Evolutionary conservation across 2,888 invertebrate species (phyloP), one percentile per base, ranked within the genome.

Genomic region (Eumerus sabulonum): DNA sequence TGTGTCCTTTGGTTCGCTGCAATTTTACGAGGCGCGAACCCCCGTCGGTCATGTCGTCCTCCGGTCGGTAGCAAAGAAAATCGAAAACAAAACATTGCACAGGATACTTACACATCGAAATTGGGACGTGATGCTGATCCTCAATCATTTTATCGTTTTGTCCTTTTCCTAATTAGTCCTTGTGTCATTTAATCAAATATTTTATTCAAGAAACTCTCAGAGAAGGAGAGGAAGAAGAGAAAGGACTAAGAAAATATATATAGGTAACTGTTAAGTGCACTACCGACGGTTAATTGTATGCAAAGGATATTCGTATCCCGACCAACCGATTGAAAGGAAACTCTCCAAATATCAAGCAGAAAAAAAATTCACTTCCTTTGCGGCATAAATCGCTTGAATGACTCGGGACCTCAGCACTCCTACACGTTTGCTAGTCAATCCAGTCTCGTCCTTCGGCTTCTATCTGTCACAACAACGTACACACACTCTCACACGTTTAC

Each of bases 31-130:
- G n/a, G n/a, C n/a, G n/a, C n/a, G 3, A 27, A 27, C 27, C 27
- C 27, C 27, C 27, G 27, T 27, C 27, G 27, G 27, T 27, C 27
- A 7, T 27, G 27, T 7, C 2, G 27, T 27, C 27, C 27, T 27
- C 27, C 27, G n/a, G n/a, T 27, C 27, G 27, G 27, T 27, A 27
- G 7, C 27, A n/a, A n/a, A n/a, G 27, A 27, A 27, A 27, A 27
- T 27, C 27, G 27, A 4, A 27, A 45, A 56, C 11, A n/a, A 53
- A 67, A 36, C 42, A 16, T 16, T 16, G 4, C 13, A 59, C n/a
- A 44, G 50, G 54, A 84, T 87, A 88, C 88, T 88, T 84, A 88
- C 88, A 88, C 85, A 88, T 84, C 57, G 87, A 86, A 77, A 88
- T 86, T 42, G 86, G 86, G 82, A 87, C 87, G 62, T 88, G 87